Evolutionary conservation across 2,888 invertebrate genomes (phyloP).

Genomic region (Aspidiotus destructor): DNA sequence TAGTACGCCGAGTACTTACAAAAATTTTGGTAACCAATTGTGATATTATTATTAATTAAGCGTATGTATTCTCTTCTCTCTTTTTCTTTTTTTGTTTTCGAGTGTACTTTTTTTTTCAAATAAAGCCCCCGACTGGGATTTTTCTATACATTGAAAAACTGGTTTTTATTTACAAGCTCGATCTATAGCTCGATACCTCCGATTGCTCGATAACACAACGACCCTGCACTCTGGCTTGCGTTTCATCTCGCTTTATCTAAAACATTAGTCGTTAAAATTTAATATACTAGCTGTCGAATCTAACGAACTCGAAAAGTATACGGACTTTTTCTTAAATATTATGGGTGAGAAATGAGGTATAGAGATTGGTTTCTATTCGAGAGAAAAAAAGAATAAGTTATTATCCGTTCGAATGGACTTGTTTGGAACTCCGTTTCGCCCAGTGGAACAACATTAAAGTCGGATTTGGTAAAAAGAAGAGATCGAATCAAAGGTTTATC

Average conservation of each 20-base stretch:
- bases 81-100: slow-evolving; percentile 20
- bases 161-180: slow-evolving; percentile 28
- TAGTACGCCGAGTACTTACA: slow-evolving; percentile 23
- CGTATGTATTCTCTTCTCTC: slow-evolving; percentile 17
- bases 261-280: slow-evolving; percentile 13
- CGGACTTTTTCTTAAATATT: no score
- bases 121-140: slow-evolving; percentile 29
- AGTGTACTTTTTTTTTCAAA: slow-evolving; percentile 18
- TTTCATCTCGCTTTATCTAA: neutral
- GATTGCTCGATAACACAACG: no score
- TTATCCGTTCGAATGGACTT: neutral
- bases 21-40: slow-evolving; percentile 30
- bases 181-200: no score
- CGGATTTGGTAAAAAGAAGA: neutral
- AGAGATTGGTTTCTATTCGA: slow-evolving; percentile 6
- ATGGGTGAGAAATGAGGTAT: slow-evolving; percentile 9
- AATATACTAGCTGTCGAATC: slow-evolving; percentile 12
- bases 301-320: neutral
- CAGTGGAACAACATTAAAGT: neutral
- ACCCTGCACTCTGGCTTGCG: neutral
- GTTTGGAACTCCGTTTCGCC: neutral
- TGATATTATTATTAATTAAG: slow-evolving; percentile 32
- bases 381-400: neutral
- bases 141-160: slow-evolving; percentile 28
- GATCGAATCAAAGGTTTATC: no score